Evolutionary conservation across 2,888 invertebrate species (phyloP).

Genomic region (Linnaemya tessellans): DNA sequence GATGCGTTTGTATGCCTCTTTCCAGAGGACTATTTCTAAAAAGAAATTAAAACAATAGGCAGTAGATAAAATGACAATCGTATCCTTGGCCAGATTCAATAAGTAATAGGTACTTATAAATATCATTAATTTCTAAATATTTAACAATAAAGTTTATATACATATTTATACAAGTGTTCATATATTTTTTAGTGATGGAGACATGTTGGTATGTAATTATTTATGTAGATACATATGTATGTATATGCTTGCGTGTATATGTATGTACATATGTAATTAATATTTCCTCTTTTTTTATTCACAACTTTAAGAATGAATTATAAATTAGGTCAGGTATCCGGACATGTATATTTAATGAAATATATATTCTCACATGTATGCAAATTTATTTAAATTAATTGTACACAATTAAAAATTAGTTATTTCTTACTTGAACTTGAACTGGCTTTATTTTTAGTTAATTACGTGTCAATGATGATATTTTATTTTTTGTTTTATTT

Average conservation of each 20-base stretch:
- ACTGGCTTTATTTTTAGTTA: slow-evolving; percentile 41
- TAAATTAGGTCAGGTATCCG: slow-evolving; percentile 66
- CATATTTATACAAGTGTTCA: too few species aligned
- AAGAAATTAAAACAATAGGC: slow-evolving; percentile 24
- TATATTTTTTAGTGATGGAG: neutral
- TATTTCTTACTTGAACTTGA: neutral
- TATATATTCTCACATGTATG: neutral
- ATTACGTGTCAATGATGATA: slow-evolving; percentile 7
- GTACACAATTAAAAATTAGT: neutral
- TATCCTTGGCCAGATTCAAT: neutral
- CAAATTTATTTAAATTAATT: neutral
- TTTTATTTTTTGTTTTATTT: neutral
- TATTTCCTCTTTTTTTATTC: neutral
- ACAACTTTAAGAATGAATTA: slow-evolving; percentile 6
- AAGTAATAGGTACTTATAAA: neutral
- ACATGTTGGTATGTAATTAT: neutral
- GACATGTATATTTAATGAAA: neutral
- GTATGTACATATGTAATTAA: neutral
- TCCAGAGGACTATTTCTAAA: slow-evolving; percentile 3
- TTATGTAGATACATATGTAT: neutral
- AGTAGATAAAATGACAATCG: neutral
- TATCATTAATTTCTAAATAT: slow-evolving; percentile 8
- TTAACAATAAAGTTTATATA: neutral
- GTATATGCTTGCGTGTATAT: neutral
- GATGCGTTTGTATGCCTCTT: slow-evolving; percentile 35